Base-by-base conservation (phyloP, 2,797 vertebrate species). In the Cyclura pinguis region DNA sequence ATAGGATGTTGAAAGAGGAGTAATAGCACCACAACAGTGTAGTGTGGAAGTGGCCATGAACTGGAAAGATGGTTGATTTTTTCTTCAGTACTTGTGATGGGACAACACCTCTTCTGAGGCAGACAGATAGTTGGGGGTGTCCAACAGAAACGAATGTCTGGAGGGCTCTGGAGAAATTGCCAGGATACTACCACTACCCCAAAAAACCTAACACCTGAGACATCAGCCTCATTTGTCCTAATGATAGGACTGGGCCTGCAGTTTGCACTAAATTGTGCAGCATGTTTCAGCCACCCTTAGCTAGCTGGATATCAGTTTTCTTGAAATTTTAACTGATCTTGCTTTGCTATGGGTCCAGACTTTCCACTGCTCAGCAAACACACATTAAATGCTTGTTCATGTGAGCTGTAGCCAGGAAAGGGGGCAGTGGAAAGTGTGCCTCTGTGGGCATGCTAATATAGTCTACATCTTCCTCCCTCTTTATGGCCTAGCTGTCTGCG, bases 351-450 rank as follows among this genome's bases (percentile, higher is more conserved):
- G 64, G 62, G 24, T 35, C 22, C 7, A 72, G 78, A 81, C n/a
- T 88, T 81, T 72, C 87, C 67, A 42, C 52, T 88, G 50, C 87
- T 42, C 67, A 82, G 35, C 78, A 82, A 42, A 82, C 62, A 81
- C 62, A 81, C 50, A 72, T 81, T 42, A 38, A 87, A 62, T 14
- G 50, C 14, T 82, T 47, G 50, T 59, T 88, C 50, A 10, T 73
- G 18, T 42, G 42, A 82, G 12, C 13, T 73, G 6, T 22, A 73
- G 50, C 55, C 85, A 78, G 85, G 57, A 87, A 78, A 87, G 27
- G 55, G 52, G 55, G 24, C 72, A 86, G 22, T 16, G 13, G 72
- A 27, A 55, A 86, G 18, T n/a, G 8, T 50, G 42, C 20, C 27
- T 47, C 14, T 13, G 50, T 27, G 38, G 3, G 13, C 3, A 10